A percentile compares a stretch with the other conserved stretches of the same genome.
Evolutionary conservation across 1,140 invertebrate genomes (phyloP).

Genomic region (Heterodera carotae): DNA sequence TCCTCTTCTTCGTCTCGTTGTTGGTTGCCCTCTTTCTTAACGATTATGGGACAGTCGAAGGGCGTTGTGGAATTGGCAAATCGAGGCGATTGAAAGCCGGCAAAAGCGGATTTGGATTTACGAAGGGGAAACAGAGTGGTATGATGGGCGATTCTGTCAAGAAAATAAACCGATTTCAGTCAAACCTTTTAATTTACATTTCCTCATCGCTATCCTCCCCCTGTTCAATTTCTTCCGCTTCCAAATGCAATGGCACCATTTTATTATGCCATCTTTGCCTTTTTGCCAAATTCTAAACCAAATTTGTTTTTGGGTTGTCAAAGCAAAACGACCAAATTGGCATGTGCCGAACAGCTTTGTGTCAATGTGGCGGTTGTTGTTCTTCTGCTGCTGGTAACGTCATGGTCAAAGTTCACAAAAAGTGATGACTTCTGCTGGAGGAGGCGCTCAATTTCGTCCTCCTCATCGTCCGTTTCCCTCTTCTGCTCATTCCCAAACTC

Average conservation of each 20-base stretch:
- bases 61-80: neutral
- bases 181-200: constrained; percentile 26
- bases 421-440: constrained; percentile 14
- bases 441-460: constrained; percentile 32
- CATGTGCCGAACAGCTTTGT: constrained; percentile 44
- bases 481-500: constrained; percentile 1
- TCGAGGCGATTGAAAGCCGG: constrained; percentile 14
- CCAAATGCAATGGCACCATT: neutral
- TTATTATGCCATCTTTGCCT: constrained; percentile 3
- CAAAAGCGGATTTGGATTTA: constrained; percentile 47
- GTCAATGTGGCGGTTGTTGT: constrained; percentile 21
- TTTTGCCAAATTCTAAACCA: constrained; percentile 5
- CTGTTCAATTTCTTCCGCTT: constrained; percentile 19
- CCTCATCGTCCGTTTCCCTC: constrained; percentile 25
- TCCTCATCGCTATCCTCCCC: constrained; percentile 48
- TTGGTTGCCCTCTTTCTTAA: constrained; percentile 2
- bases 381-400: neutral
- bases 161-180: neutral
- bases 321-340: constrained; percentile 31
- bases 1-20: neutral
- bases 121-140: constrained; percentile 38
- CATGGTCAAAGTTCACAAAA: neutral
- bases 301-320: neutral
- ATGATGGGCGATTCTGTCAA: constrained; percentile 21
- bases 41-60: neutral